Conservation (phyloP, 2,113 vertebrate species). For the Cnemophilus loriae region DNA sequence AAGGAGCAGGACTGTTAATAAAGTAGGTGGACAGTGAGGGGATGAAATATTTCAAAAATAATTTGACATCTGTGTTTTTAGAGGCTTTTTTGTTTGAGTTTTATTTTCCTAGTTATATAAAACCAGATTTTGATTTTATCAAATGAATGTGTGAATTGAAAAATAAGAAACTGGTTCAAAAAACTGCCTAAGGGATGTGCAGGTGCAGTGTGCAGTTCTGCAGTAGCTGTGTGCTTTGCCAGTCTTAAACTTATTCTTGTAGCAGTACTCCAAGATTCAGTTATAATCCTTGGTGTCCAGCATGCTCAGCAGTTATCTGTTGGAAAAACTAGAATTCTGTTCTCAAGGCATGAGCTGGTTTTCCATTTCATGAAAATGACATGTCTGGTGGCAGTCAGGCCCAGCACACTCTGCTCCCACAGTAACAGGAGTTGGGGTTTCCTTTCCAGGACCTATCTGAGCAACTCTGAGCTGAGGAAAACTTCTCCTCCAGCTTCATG, state of each 20-base stretch:
- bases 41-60: background rate
- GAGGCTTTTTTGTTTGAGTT: background rate
- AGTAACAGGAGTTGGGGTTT: background rate
- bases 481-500: background rate
- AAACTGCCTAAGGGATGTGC: background rate
- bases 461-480: background rate
- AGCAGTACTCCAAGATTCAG: background rate
- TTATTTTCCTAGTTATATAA: background rate
- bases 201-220: background rate
- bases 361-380: background rate
- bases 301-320: background rate
- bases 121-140: background rate
- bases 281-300: background rate
- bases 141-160: background rate
- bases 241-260: background rate
- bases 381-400: background rate
- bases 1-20: background rate
- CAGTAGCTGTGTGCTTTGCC: background rate
- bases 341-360: background rate
- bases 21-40: background rate
- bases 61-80: background rate
- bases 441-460: background rate
- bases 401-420: background rate
- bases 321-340: background rate
- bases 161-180: background rate